Evolutionary conservation across 2,888 invertebrate species (phyloP).

Genomic region (Panzeria rudis): DNA sequence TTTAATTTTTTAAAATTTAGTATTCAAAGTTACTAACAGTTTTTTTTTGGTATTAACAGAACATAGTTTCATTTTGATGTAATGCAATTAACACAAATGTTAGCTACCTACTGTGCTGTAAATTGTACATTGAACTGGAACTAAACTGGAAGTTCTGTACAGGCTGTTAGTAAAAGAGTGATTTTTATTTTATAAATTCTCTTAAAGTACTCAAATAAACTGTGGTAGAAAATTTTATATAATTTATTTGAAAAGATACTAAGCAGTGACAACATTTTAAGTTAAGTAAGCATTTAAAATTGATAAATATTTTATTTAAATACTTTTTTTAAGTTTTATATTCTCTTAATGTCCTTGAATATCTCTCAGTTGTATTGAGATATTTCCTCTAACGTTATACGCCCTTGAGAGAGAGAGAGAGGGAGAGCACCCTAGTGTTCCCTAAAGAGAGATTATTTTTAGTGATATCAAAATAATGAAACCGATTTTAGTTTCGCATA

Average conservation of each 20-base stretch:
- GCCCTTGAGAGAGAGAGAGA: conserved; percentile 58
- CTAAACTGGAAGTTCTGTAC: neutral
- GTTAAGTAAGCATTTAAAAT: neutral
- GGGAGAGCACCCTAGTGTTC: neutral
- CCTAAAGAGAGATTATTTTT: neutral
- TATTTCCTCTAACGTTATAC: conserved; percentile 41
- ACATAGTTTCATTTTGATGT: neutral
- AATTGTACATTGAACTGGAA: conserved; percentile 35
- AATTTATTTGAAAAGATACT: neutral
- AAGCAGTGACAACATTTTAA: too few relatives aligned
- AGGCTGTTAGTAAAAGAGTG: neutral
- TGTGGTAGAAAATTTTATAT: neutral
- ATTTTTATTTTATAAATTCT: neutral
- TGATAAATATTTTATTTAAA: neutral
- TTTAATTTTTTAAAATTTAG: neutral
- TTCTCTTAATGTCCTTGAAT: conserved; percentile 56
- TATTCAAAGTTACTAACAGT: neutral
- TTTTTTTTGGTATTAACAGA: neutral
- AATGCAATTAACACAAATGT: neutral
- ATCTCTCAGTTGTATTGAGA: neutral
- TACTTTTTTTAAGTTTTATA: too few relatives aligned
- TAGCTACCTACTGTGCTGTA: neutral
- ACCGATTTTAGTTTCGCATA: neutral
- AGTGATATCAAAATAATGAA: neutral
- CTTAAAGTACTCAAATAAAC: neutral